Percentiles rank a stretch among this genome's conserved stretches.
These are phyloP conservation scores for Nemopilema nomurai DNA, from an alignment of 30 jellyfish, hydroid and myxozoan species.

Conservation along the genomic window DNA sequence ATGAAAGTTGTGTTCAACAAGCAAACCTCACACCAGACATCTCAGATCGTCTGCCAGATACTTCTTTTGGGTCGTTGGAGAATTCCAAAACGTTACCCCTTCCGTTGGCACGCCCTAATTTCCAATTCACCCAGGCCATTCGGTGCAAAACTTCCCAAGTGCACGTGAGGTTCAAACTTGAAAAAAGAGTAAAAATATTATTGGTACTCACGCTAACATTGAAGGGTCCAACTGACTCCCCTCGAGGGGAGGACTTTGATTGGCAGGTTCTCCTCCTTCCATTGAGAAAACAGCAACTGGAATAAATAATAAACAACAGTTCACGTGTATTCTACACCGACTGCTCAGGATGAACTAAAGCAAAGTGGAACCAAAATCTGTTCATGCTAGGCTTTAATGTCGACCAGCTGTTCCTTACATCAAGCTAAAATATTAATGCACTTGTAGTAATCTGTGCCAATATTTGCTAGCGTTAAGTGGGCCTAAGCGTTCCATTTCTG, in stretches of 20 bases:
- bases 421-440: background rate
- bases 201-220: conserved; percentile 6
- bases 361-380: too few relatives aligned
- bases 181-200: too few relatives aligned
- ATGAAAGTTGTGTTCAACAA: too few relatives aligned
- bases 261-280: conserved; percentile 1
- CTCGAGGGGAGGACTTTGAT: background rate
- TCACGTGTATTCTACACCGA: background rate
- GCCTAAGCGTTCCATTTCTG: background rate
- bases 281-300: conserved; percentile 20
- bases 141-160: too few relatives aligned
- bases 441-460: background rate
- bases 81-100: too few relatives aligned
- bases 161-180: too few relatives aligned
- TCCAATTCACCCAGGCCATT: too few relatives aligned
- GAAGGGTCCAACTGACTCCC: background rate
- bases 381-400: background rate
- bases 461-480: background rate
- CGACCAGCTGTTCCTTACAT: background rate
- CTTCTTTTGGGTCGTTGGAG: too few relatives aligned
- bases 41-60: too few relatives aligned
- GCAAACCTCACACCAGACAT: too few relatives aligned
- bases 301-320: background rate
- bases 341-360: background rate
- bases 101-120: too few relatives aligned